Evolutionary conservation across 2,113 vertebrate species (phyloP).

Genomic region (Neogale vison): DNA sequence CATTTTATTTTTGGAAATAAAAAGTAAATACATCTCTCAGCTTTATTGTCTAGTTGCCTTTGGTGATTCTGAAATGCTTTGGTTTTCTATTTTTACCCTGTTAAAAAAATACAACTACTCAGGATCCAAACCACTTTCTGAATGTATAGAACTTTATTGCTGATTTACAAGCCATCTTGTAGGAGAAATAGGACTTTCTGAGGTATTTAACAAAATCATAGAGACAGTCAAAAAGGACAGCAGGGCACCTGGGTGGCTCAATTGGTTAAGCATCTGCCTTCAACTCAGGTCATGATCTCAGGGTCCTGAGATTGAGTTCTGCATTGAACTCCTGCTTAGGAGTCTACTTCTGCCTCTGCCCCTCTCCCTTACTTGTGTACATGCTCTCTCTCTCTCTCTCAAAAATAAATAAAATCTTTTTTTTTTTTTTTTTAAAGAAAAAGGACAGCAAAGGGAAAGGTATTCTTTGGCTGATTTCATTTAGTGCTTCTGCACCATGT

Average conservation of each 20-base stretch:
- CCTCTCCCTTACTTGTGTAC: no score
- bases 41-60: background rate
- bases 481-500: background rate
- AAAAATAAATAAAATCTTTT: no score
- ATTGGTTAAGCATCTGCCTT: no score
- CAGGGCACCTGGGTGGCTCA: no score
- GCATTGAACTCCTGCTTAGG: no score
- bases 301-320: no score
- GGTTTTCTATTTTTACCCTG: background rate
- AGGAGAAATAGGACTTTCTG: background rate
- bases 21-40: background rate
- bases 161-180: conserved; percentile 1
- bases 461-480: background rate
- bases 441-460: background rate
- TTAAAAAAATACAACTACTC: background rate
- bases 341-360: no score
- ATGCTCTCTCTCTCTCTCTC: no score
- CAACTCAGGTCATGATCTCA: no score
- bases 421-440: background rate
- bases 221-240: background rate
- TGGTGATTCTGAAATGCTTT: conserved; percentile 26
- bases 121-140: background rate
- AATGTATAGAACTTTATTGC: background rate
- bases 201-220: background rate
- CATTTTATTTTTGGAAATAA: background rate